Conservation (phyloP, 1,140 invertebrate species). For the Lepidurus couesii region DNA sequence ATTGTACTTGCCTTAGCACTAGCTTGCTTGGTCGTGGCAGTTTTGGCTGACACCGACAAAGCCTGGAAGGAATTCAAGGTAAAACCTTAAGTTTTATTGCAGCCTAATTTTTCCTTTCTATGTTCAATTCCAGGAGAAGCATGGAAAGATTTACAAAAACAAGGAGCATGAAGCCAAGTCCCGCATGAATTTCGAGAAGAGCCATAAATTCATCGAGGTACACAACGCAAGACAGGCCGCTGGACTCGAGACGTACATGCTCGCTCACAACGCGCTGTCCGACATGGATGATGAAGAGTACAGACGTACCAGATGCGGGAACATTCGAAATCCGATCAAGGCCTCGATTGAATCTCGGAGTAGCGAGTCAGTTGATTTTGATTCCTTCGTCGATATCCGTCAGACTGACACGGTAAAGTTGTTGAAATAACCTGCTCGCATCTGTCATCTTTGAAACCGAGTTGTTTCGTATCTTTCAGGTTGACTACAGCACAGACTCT, state of each 20-base stretch:
- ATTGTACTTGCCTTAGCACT: not conserved
- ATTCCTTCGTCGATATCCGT: not conserved
- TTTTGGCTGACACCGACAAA: not conserved
- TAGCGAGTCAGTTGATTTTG: not conserved
- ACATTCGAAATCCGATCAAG: not conserved
- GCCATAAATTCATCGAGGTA: not conserved
- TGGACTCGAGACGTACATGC: not conserved
- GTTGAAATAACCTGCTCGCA: not conserved
- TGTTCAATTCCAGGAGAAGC: not conserved
- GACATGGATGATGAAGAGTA: not conserved
- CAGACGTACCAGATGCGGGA: not conserved
- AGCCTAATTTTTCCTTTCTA: not conserved
- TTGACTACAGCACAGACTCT: conserved; percentile 23
- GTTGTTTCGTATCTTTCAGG: not conserved
- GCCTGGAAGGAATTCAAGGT: not conserved
- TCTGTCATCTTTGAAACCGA: not conserved
- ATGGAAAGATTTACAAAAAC: not conserved
- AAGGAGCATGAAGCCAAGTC: not conserved
- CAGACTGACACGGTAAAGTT: not conserved
- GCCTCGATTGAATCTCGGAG: not conserved
- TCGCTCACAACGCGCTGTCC: not conserved
- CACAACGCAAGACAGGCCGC: not conserved
- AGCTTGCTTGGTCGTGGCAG: not conserved
- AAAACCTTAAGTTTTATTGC: not conserved
- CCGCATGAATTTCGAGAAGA: not conserved